Evolutionary conservation across 2,797 vertebrate species (phyloP), one percentile per base, ranked within the genome.

Genomic region (Limosa lapponica): DNA sequence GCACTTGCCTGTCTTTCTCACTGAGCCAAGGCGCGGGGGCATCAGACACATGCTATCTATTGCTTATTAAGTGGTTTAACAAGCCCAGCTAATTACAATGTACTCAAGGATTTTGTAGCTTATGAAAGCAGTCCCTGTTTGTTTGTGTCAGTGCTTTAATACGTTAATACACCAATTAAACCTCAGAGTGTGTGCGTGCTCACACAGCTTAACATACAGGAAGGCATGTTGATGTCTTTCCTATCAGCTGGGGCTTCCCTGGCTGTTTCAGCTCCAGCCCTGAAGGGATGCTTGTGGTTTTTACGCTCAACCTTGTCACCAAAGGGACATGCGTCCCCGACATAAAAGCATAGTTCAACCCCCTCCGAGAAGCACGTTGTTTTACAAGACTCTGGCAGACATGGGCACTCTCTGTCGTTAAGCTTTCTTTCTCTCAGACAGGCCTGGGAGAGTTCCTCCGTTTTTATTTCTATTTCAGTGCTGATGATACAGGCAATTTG

Each of bases 101-200:
- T 87, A 80, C 80, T 94, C 80, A 88, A 96, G 87, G 91, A 91
- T 96, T 95, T 96, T 75, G 82, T 83, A 61, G 82, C 75, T 92
- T 84, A 90, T 54, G 87, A 90, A 94, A 96, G 67, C 48, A 6
- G 74, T 75, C 65, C 49, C 83, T 95, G 82, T 96, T 95, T 95
- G 86, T 97, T 93, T 93, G 78, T 96, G 74, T 93, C 95, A 69
- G 43, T 91, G 66, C 55, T 91, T 97, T 93, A 87, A 88, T 82
- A 75, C 92, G 51, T 94, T 93, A 92, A 92, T 73, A 90, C 66
- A 88, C 32, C 94, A 95, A 82, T 94, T 51, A 83, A 94, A 90
- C 73, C 90, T 89, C 3, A 1, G 28, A 36, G 30, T 20, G 57
- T 37, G 54, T 55, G 41, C 0, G 23, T 90, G 88, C 25, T 83